Evolutionary conservation across 2,888 invertebrate species (phyloP).

Genomic region (Neuroscelio doddi): DNA sequence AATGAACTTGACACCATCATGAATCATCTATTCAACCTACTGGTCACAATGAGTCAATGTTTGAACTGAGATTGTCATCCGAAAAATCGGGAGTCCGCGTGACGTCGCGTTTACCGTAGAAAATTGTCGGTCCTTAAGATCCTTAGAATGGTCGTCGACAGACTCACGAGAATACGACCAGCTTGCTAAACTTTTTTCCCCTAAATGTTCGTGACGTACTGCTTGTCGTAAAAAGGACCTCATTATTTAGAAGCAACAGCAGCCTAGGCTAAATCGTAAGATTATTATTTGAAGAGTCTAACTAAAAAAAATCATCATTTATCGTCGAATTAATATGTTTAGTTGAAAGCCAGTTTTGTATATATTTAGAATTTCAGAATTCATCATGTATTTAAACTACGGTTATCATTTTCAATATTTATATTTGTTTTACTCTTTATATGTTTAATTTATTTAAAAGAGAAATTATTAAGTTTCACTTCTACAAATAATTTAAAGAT

Average conservation of each 20-base stretch:
- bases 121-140: constrained; percentile 50
- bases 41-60: constrained; percentile 59
- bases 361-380: too few relatives aligned
- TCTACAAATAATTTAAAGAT: too few relatives aligned
- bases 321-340: background rate
- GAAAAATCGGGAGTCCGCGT: constrained; percentile 50
- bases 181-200: background rate
- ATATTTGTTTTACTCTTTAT: too few relatives aligned
- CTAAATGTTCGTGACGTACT: constrained; percentile 21
- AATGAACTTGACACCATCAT: constrained; percentile 51
- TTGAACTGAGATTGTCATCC: constrained; percentile 54
- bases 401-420: too few relatives aligned
- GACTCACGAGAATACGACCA: too few relatives aligned
- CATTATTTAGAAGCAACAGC: constrained; percentile 33
- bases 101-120: constrained; percentile 49
- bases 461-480: too few relatives aligned
- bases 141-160: constrained; percentile 40
- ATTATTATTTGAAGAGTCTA: constrained; percentile 19
- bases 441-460: too few relatives aligned
- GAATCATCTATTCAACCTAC: constrained; percentile 58
- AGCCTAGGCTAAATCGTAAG: constrained; percentile 30
- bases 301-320: constrained; percentile 18
- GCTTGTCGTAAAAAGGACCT: constrained; percentile 32
- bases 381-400: too few relatives aligned
- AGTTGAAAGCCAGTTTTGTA: too few relatives aligned